Evolutionary conservation across 2,113 vertebrate species (phyloP).

Genomic region (Lasiurus borealis): DNA sequence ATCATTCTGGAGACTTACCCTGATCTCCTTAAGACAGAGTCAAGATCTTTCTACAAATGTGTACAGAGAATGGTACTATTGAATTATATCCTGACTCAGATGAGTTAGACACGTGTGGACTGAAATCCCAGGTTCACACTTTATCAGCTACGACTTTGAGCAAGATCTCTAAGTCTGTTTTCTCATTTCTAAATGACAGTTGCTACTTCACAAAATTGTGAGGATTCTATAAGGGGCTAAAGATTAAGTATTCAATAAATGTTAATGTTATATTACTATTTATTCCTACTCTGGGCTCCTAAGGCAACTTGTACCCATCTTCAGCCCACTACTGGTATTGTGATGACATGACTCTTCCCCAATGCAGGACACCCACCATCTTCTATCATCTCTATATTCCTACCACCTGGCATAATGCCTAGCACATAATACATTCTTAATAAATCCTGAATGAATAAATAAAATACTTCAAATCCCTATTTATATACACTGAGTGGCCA

Average conservation of each 20-base stretch:
- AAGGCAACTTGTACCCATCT: background rate
- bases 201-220: background rate
- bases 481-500: no score
- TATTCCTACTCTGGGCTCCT: background rate
- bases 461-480: background rate
- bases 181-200: background rate
- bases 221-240: background rate
- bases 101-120: background rate
- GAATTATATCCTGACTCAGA: background rate
- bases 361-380: background rate
- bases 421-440: background rate
- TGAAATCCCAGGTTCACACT: constrained; percentile 24
- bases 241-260: background rate
- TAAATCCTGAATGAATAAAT: background rate
- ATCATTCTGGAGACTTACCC: background rate
- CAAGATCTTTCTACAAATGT: background rate
- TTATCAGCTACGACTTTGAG: background rate
- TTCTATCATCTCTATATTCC: background rate
- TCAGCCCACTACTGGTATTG: background rate
- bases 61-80: background rate
- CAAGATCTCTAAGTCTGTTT: constrained; percentile 5
- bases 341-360: background rate
- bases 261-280: background rate
- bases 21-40: background rate
- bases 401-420: background rate